Conservation (phyloP, 2,797 vertebrate genomes). For the Pangasius larnaudii region DNA sequence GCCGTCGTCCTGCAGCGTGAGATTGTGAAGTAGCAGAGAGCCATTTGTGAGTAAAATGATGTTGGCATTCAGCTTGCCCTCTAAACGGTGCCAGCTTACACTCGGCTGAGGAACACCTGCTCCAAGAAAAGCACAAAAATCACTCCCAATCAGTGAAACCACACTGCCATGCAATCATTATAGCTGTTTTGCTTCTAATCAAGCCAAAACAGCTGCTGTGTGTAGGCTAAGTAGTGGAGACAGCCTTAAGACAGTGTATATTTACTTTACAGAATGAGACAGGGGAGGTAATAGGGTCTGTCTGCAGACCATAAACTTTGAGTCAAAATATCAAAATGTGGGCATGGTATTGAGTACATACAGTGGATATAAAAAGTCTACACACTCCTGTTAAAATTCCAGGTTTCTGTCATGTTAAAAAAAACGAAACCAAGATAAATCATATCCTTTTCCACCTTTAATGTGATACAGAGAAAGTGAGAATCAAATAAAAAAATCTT, state of each 20-base stretch:
- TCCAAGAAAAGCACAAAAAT: slow-evolving; percentile 30
- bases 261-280: slow-evolving; percentile 11
- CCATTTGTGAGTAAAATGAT: slow-evolving; percentile 72
- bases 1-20: slow-evolving; percentile 76
- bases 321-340: slow-evolving; percentile 17
- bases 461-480: not conserved
- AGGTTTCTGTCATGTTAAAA: not conserved
- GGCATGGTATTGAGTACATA: not conserved
- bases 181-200: slow-evolving; percentile 18
- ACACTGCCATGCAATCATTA: slow-evolving; percentile 11
- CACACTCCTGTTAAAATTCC: too few relatives aligned
- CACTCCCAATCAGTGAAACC: slow-evolving; percentile 30
- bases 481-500: not conserved
- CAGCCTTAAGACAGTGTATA: slow-evolving; percentile 17
- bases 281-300: not conserved
- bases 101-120: slow-evolving; percentile 83
- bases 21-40: slow-evolving; percentile 80
- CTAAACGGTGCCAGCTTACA: slow-evolving; percentile 80
- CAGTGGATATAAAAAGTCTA: not conserved
- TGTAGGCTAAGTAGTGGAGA: not conserved
- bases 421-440: not conserved
- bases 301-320: not conserved
- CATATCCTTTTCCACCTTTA: not conserved
- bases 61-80: slow-evolving; percentile 58
- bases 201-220: not conserved